Evolutionary conservation across 2,797 vertebrate species (phyloP).

Genomic region (Borostomias antarcticus): DNA sequence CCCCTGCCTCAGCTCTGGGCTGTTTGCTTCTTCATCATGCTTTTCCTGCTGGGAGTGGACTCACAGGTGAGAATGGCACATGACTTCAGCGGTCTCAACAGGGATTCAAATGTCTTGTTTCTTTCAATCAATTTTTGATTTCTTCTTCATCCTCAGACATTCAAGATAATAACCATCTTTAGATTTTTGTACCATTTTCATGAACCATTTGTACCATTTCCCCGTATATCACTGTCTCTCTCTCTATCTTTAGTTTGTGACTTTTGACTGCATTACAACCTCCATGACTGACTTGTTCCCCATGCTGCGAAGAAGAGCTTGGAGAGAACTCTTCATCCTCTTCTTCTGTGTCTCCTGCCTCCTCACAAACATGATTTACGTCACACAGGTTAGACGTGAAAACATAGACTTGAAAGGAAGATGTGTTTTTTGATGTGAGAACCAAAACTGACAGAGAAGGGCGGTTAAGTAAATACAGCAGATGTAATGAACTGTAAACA

Average conservation of each 20-base stretch:
- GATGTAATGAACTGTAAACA: too few species aligned
- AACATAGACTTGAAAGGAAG: too few species aligned
- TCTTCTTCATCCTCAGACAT: conserved; percentile 26
- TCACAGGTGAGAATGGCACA: conserved; percentile 70
- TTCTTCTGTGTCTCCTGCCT: conserved; percentile 57
- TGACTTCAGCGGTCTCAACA: too few species aligned
- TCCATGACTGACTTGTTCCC: conserved; percentile 65
- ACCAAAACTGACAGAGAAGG: neutral
- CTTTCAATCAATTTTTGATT: too few species aligned
- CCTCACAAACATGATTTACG: conserved; percentile 49
- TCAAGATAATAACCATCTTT: too few species aligned
- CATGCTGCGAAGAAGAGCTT: conserved; percentile 45
- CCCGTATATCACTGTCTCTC: neutral
- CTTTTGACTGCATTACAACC: conserved; percentile 54
- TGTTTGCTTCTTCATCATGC: conserved; percentile 73
- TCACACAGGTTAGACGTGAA: conserved; percentile 55
- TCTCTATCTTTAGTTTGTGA: conserved; percentile 53
- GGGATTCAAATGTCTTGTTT: too few species aligned
- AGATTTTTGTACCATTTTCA: too few species aligned
- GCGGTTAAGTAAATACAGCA: too few species aligned
- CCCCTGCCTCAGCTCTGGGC: conserved; percentile 73
- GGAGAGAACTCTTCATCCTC: conserved; percentile 59
- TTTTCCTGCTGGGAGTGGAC: conserved; percentile 73
- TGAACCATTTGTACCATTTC: neutral
- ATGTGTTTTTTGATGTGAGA: neutral